Conservation (phyloP, 53 echinoderm and acorn worm genomes). For the Luidia sarsii region DNA sequence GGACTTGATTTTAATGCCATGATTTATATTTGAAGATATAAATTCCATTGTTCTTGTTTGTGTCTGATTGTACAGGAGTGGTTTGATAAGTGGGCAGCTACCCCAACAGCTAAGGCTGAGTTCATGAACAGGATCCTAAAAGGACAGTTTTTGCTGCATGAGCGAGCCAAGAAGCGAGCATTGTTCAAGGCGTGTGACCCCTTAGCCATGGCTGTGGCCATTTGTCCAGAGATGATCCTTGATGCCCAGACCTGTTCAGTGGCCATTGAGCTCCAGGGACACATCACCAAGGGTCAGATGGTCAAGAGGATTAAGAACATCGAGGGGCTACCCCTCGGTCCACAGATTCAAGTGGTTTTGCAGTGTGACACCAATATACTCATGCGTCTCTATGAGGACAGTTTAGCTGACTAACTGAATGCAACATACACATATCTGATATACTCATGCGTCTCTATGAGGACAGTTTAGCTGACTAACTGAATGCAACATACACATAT, state of each 20-base stretch:
- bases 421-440: too few species aligned
- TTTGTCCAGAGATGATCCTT: conserved; percentile 27
- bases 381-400: conserved; percentile 10
- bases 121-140: conserved; percentile 54
- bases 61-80: conserved; percentile 64
- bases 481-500: too few species aligned
- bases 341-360: conserved; percentile 20
- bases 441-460: too few species aligned
- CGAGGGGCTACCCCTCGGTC: conserved; percentile 31
- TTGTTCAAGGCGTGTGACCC: conserved; percentile 47
- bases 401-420: not conserved
- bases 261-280: conserved; percentile 61
- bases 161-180: conserved; percentile 1
- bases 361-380: conserved; percentile 11
- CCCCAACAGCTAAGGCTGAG: conserved; percentile 40
- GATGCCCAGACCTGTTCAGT: conserved; percentile 48
- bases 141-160: not conserved
- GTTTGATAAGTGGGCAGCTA: conserved; percentile 45
- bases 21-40: too few species aligned
- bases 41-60: too few species aligned
- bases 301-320: conserved; percentile 28
- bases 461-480: too few species aligned
- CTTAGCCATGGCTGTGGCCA: conserved; percentile 54
- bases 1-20: too few species aligned
- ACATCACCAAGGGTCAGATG: conserved; percentile 61